phyloP scores from a whole-genome alignment of 2,888 invertebrate genomes.

The Rapana venosa region DNA sequence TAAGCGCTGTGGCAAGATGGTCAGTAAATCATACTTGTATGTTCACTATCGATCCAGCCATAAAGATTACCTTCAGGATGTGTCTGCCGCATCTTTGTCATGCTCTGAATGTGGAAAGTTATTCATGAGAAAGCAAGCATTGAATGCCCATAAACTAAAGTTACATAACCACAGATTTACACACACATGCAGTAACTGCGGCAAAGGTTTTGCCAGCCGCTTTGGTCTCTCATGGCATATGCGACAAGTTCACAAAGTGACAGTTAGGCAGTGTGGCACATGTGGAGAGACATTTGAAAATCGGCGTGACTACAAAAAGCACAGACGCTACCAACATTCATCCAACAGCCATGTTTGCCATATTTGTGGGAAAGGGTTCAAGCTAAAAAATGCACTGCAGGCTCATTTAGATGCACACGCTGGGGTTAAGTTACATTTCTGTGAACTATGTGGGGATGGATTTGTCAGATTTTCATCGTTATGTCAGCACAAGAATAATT shows the following conservation, averaged over 20 bases:
- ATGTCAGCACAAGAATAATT: slow-evolving; percentile 23
- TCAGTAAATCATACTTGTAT: slow-evolving; percentile 22
- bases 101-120: slow-evolving; percentile 31
- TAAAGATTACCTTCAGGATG: slow-evolving; percentile 9
- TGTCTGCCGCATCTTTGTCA: background rate
- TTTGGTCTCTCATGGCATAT: slow-evolving; percentile 31
- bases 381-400: slow-evolving; percentile 22
- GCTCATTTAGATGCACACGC: slow-evolving; percentile 26
- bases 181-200: slow-evolving; percentile 8
- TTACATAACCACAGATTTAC: slow-evolving; percentile 13
- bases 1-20: background rate
- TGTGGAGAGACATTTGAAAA: slow-evolving; percentile 33
- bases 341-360: slow-evolving; percentile 34
- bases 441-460: slow-evolving; percentile 25
- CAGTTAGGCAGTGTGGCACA: slow-evolving; percentile 10
- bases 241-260: slow-evolving; percentile 30
- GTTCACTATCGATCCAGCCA: slow-evolving; percentile 24
- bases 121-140: slow-evolving; percentile 29
- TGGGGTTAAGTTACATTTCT: slow-evolving; percentile 29
- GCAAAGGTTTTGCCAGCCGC: slow-evolving; percentile 23
- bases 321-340: slow-evolving; percentile 16
- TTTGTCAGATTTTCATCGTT: slow-evolving; percentile 21
- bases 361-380: slow-evolving; percentile 37
- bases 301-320: slow-evolving; percentile 24
- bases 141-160: slow-evolving; percentile 27